Conservation (phyloP, 2,797 vertebrate genomes). For the Ctenochaetus hawaiiensis region DNA sequence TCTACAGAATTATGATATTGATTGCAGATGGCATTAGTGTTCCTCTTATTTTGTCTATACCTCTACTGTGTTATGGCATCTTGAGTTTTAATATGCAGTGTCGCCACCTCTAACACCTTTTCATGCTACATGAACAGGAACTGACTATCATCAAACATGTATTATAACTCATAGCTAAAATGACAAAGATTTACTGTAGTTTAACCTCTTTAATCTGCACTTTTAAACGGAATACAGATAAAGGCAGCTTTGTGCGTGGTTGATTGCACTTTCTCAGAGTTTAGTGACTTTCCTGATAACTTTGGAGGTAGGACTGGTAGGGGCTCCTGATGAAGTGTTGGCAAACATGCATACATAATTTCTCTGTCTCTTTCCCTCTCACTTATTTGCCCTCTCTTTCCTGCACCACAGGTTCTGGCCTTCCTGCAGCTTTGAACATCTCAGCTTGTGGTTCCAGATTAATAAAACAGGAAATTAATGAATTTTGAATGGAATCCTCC, state of each 20-base stretch:
- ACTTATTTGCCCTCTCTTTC: constrained; percentile 59
- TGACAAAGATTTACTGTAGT: neutral
- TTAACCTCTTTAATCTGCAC: constrained; percentile 3
- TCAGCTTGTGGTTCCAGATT: constrained; percentile 82
- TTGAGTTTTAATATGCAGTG: no score
- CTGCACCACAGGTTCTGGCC: constrained; percentile 73
- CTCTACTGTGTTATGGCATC: no score
- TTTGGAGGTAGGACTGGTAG: constrained; percentile 49
- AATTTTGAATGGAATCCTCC: constrained; percentile 87
- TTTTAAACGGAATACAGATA: neutral
- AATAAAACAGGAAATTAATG: constrained; percentile 90
- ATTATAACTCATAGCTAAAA: neutral
- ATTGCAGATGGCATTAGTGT: no score
- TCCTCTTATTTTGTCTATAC: no score
- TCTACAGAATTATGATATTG: no score
- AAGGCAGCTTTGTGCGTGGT: constrained; percentile 3
- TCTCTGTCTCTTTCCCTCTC: constrained; percentile 40
- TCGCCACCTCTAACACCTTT: no score
- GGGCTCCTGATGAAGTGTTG: constrained; percentile 55
- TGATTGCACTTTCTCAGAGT: constrained; percentile 29
- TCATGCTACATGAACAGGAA: no score
- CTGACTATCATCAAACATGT: no score
- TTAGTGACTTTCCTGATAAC: constrained; percentile 66
- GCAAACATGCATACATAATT: constrained; percentile 64
- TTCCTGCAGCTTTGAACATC: constrained; percentile 83